Evolutionary conservation across 2,113 vertebrate species (phyloP).

Genomic region (Cinclus cinclus): DNA sequence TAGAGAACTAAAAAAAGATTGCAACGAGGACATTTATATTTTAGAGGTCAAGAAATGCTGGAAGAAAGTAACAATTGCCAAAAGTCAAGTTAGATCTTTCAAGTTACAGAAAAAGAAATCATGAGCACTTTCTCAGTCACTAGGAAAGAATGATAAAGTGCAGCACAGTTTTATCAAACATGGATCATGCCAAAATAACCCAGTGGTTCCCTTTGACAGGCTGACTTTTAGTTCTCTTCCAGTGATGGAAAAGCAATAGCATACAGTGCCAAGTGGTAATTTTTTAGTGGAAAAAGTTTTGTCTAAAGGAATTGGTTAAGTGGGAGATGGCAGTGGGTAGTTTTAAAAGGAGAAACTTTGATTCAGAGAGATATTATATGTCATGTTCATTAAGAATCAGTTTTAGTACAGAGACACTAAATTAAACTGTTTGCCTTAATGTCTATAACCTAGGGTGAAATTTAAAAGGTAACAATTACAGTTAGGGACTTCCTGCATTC

Average conservation of each 20-base stretch:
- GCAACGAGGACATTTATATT: background rate
- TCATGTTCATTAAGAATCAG: background rate
- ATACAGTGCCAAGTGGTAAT: background rate
- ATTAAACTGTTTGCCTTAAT: background rate
- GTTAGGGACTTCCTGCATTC: background rate
- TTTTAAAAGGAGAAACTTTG: background rate
- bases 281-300: background rate
- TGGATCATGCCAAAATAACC: background rate
- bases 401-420: background rate
- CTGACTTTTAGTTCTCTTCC: background rate
- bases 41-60: background rate
- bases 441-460: background rate
- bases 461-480: background rate
- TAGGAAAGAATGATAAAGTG: background rate
- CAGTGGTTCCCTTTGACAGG: background rate
- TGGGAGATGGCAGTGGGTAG: background rate
- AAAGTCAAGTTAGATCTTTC: background rate
- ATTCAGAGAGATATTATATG: background rate
- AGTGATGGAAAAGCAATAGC: background rate
- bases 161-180: background rate
- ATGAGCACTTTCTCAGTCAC: background rate
- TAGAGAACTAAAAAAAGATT: background rate
- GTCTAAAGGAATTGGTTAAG: background rate
- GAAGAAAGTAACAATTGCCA: background rate
- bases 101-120: background rate